phyloP scores from a whole-genome alignment of 2,113 vertebrate species.

The Myocastor coypus region DNA sequence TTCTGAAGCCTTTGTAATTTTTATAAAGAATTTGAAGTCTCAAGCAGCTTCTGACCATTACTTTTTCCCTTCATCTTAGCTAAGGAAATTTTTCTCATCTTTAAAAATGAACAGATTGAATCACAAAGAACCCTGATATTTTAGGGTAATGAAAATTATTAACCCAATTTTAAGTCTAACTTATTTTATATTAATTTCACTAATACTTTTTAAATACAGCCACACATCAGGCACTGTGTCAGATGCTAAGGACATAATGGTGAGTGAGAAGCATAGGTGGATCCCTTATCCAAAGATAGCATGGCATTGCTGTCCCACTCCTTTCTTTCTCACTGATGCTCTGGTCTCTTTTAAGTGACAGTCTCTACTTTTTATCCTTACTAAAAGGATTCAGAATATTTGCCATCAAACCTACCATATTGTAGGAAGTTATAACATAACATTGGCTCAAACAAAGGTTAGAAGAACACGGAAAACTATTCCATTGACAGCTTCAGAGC shows the following conservation, averaged over 20 bases:
- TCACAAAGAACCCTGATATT: neutral
- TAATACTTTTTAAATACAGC: neutral
- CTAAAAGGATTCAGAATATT: conserved; percentile 17
- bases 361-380: neutral
- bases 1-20: neutral
- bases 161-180: neutral
- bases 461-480: neutral
- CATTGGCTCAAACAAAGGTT: conserved; percentile 30
- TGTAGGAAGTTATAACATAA: neutral
- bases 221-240: neutral
- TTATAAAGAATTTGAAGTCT: conserved; percentile 27
- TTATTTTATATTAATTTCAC: neutral
- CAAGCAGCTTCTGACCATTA: neutral
- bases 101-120: conserved; percentile 12
- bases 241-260: neutral
- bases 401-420: conserved; percentile 2
- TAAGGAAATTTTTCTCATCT: neutral
- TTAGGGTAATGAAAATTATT: conserved; percentile 11
- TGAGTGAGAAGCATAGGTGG: neutral
- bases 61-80: neutral
- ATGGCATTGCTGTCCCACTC: accelerated
- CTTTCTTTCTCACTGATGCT: neutral
- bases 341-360: neutral
- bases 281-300: accelerated
- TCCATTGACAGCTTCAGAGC: conserved; percentile 27